phyloP scores from a whole-genome alignment of 92 coral and sea anemone genomes.

The Chrysogorgia sp. region DNA sequence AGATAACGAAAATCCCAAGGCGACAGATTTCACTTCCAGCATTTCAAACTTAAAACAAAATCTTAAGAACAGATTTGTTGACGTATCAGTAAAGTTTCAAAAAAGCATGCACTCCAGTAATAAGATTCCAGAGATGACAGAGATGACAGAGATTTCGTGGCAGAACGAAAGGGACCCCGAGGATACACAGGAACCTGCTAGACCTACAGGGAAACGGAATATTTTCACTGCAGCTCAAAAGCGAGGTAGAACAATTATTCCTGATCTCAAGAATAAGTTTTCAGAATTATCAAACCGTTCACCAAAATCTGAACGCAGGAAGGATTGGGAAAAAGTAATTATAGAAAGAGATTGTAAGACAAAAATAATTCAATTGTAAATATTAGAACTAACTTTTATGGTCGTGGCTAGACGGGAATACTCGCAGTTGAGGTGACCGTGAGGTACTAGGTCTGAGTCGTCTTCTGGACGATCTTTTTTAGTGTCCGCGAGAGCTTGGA shows the following conservation, averaged over 20 bases:
- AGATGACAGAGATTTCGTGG: constrained; percentile 20
- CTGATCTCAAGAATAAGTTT: constrained; percentile 89
- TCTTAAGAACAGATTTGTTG: constrained; percentile 15
- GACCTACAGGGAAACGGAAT: constrained; percentile 64
- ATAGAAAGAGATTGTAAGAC: constrained; percentile 67
- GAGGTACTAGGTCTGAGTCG: too few species aligned
- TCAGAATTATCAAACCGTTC: constrained; percentile 73
- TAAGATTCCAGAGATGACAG: too few species aligned
- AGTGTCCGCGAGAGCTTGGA: too few species aligned
- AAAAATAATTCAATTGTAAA: constrained; percentile 55
- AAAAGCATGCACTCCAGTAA: not conserved
- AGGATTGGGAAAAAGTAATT: constrained; percentile 38
- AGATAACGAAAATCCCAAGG: not conserved
- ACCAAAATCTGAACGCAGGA: constrained; percentile 42
- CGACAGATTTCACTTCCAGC: constrained; percentile 5
- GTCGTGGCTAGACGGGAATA: too few species aligned
- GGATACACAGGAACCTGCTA: constrained; percentile 37
- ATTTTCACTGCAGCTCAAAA: constrained; percentile 87
- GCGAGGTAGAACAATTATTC: constrained; percentile 79
- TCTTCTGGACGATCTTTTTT: too few species aligned
- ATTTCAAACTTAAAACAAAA: constrained; percentile 8
- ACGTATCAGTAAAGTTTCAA: constrained; percentile 22
- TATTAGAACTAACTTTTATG: not conserved
- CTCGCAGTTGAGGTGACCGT: too few species aligned
- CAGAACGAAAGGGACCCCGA: constrained; percentile 16